A percentile compares a stretch with the other conserved stretches of the same genome.
Evolutionary conservation across 64 coral and sea anemone species (phyloP).

Genomic region (Montipora sp.): DNA sequence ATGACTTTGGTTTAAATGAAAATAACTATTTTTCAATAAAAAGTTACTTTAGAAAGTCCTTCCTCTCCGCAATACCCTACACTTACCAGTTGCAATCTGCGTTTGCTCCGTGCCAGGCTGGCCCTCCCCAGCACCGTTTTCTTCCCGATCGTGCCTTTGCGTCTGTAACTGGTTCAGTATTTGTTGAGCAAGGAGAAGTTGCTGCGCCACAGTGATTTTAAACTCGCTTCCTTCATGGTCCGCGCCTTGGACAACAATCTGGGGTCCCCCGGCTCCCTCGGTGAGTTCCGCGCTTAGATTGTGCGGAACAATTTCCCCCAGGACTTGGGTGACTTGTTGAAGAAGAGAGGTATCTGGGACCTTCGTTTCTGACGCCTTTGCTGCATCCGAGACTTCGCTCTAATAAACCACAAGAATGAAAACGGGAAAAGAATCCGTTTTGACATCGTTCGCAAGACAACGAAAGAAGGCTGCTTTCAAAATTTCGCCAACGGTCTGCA

Average conservation of each 20-base stretch:
- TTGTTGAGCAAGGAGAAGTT: slow-evolving; percentile 86
- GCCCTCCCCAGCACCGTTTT: slow-evolving; percentile 1
- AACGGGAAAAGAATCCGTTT: neutral
- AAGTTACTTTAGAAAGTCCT: neutral
- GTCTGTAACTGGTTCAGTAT: slow-evolving; percentile 84
- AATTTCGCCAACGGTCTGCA: no score
- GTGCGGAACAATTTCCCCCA: slow-evolving; percentile 89
- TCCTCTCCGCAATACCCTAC: slow-evolving; percentile 11
- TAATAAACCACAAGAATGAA: neutral
- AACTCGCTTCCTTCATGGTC: slow-evolving; percentile 85
- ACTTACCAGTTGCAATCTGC: slow-evolving; percentile 82
- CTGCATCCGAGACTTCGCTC: slow-evolving; percentile 23
- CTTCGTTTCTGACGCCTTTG: slow-evolving; percentile 50
- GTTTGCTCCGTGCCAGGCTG: slow-evolving; percentile 20
- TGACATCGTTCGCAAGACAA: no score
- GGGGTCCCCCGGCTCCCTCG: slow-evolving; percentile 69
- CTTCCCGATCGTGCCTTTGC: slow-evolving; percentile 54
- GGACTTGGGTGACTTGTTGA: slow-evolving; percentile 87
- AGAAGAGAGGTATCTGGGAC: slow-evolving; percentile 71
- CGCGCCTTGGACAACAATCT: slow-evolving; percentile 86
- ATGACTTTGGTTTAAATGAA: no score
- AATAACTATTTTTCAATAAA: no score
- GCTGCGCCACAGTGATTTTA: slow-evolving; percentile 90
- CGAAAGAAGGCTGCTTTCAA: no score
- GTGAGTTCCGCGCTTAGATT: slow-evolving; percentile 84